Base-by-base conservation (phyloP, 2,113 vertebrate genomes). In the Hystrix cristata region DNA sequence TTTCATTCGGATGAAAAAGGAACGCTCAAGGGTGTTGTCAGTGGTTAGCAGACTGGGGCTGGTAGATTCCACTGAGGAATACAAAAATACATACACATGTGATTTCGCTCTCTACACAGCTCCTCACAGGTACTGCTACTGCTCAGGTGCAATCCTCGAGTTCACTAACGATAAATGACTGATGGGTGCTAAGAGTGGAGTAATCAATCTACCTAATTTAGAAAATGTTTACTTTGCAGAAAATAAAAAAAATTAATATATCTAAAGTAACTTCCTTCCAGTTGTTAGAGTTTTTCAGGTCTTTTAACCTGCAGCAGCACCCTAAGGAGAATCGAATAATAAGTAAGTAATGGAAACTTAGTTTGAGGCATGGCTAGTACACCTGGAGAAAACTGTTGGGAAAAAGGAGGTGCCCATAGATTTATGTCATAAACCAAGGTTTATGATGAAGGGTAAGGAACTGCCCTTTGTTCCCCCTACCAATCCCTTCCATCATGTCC, bases 1-100 rank as follows among this genome's bases (percentile, higher is more conserved):
- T 99, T 99, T 99, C 99, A 99, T 99, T 97, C 99, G 99, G 98
- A 99, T 99, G 99, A 99, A 99, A 99, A 99, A 99, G 98, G 99
- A 99, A 43, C 99, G 99, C 96, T 99, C 99, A 98, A 99, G 98
- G 96, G 97, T 97, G 98, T 99, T 99, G 98, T 99, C 99, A 82
- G 99, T 99, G 84, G 99, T 98, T 98, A 99, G 99, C 93, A 99
- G 99, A 94, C 99, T 99, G 97, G 99, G 99, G 98, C 99, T 99
- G 98, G 98, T 99, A 91, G 99, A 99, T 99, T 99, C 99, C 98
- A 99, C 99, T 99, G 97, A 69, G 97, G 97, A 98, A 98, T 76
- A 96, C 98, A 98, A 98, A 98, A 98, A 98, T 92, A 98, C 82
- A 98, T 74, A 98, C 90, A 98, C 94, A 96, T 76, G 90, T 97